Evolutionary conservation across 2,888 invertebrate species (phyloP), one percentile per base, ranked within the genome.

Genomic region (Cyclophora albipunctata): DNA sequence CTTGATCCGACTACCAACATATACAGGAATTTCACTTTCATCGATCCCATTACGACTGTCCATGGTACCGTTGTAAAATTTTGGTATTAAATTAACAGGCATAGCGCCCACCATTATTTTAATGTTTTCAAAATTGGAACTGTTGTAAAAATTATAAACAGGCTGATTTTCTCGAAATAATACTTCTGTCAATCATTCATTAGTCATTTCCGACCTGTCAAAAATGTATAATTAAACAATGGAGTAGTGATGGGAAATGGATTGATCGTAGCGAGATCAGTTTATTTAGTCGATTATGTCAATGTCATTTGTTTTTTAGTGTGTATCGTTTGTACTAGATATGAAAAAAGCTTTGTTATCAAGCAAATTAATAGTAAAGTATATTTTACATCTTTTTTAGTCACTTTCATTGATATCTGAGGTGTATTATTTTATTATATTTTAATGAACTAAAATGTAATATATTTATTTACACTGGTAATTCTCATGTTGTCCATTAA

Each of bases 51-150:
- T 82, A 56, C 84, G 79, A 78, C 79, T 81, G 63, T 81, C 84
- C 86, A 87, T 87, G 67, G 81, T 72, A 69, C 84, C 85, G 73
- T 85, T 86, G 65, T 74, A 87, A 85, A 86, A 88, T 86, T 87
- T 88, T 75, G 88, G 87, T 75, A 87, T 81, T 75, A 88, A 73
- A 75, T 85, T 83, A 67, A 88, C 85, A 86, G 88, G 87, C 87
- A 87, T 86, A 60, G 86, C 88, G 85, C 88, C 88, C 82, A 88
- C 88, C 88, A 88, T 88, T 82, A 77, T 88, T 76, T 78, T 63
- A n/a, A 61, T 60, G 71, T 77, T 78, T 85, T 84, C 79, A 74
- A 84, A 86, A 86, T 80, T 74, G 67, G 84, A 84, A 85, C 73
- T 81, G 71, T 81, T 77, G 75, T 64, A 66, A 80, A 84, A 82